Base-by-base conservation (phyloP, 1,140 invertebrate species). In the Pteromalus puparum region DNA sequence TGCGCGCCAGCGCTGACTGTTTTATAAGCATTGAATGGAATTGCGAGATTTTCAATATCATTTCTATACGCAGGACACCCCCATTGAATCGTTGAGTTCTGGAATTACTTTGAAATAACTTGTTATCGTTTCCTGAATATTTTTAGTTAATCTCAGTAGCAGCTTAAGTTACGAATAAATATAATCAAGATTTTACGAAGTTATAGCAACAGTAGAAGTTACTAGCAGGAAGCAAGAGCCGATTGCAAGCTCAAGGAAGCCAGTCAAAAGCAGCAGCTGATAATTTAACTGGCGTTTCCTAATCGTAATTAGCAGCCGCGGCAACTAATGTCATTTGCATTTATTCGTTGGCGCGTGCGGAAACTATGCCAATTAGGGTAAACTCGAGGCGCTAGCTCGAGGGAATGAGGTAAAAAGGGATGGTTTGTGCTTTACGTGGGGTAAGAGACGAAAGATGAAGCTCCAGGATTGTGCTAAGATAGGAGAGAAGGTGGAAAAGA, bases 291-390 rank as follows among this genome's bases (percentile, higher is more conserved):
- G 34, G 67, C 78, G 30, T 70, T 80, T 70, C 61, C 78, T 80
- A 80, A 80, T 80, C 78, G 78, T 80, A 80, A 80, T 80, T 80
- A 80, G 78, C 78, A 80, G 67, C 67, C 34, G 38, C 65, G 65
- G 13, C 67, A 80, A 80, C 65, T 80, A 80, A 80, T 80, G 78
- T 80, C 65, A 80, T 80, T 80, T 80, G 78, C 78, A 80, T 80
- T 80, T 80, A 80, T 80, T 80, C 67, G 78, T 42, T 42, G 34
- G 65, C 28, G 65, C 67, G 78, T 80, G 67, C 38, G 65, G 67
- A 80, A 80, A 80, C 78, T 80, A 80, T 80, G 78, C 78, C 78
- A 80, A 80, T 80, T 80, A 80, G 38, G 67, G 30, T 80, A 80
- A 78, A 80, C 78, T 80, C 78, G 78, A 80, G 5, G 67, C 18